Conservation (phyloP, 2,113 vertebrate genomes). For the Quiscalus mexicanus region DNA sequence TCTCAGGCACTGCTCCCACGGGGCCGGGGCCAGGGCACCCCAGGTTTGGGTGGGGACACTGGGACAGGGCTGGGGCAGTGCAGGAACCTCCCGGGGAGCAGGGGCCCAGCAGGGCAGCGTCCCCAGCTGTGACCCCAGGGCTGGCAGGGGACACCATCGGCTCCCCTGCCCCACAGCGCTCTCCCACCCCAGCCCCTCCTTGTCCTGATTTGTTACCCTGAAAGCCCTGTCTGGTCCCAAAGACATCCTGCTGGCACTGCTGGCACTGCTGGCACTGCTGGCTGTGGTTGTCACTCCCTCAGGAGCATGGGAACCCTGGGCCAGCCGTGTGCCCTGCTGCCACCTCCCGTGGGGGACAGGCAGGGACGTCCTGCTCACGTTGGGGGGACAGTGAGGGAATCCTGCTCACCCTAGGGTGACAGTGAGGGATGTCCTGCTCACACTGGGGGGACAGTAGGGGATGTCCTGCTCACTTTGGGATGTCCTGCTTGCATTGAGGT, state of each 20-base stretch:
- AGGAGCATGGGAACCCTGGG: fast-evolving
- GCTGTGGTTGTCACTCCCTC: fast-evolving
- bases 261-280: not conserved
- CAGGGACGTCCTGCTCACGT: not conserved
- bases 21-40: not conserved
- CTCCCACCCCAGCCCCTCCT: not conserved
- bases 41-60: not conserved
- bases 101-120: not conserved
- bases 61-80: not conserved
- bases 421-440: too few relatives aligned
- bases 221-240: not conserved
- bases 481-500: too few relatives aligned
- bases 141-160: not conserved
- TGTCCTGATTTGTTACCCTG: not conserved
- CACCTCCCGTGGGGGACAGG: fast-evolving
- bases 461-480: too few relatives aligned
- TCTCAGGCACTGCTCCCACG: not conserved
- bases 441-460: too few relatives aligned
- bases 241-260: not conserved
- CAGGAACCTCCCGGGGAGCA: not conserved
- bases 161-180: not conserved
- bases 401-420: fast-evolving
- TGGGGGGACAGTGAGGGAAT: fast-evolving
- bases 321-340: not conserved
- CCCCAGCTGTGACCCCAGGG: not conserved